Percentiles rank a stretch among this genome's conserved stretches.
Evolutionary conservation across 2,113 vertebrate genomes (phyloP).

Genomic region (Grus americana): DNA sequence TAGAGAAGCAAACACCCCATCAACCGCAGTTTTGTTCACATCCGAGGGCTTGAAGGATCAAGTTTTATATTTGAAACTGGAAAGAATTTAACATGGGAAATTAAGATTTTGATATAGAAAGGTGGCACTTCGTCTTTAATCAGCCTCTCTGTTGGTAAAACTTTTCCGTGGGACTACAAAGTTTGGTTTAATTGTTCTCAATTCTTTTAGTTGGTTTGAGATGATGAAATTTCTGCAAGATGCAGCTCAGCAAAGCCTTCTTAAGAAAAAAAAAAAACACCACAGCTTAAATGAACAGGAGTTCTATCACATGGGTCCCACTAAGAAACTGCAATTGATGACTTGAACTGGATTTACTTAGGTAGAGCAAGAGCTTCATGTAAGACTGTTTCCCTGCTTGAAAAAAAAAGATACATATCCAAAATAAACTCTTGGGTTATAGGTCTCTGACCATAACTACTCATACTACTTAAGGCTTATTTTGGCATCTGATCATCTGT

Average conservation of each 20-base stretch:
- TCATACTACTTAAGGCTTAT: slow-evolving; percentile 6
- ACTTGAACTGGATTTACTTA: neutral
- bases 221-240: neutral
- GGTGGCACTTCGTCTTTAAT: neutral
- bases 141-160: neutral
- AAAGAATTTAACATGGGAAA: neutral
- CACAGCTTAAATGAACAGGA: neutral
- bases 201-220: neutral
- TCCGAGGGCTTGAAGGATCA: neutral
- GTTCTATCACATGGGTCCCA: neutral
- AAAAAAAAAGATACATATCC: neutral
- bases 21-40: neutral
- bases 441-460: neutral
- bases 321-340: neutral
- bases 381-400: neutral
- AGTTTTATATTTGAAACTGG: neutral
- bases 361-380: neutral
- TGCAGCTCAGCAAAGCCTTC: neutral
- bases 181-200: neutral
- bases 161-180: neutral
- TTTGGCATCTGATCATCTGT: slow-evolving; percentile 46
- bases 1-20: neutral
- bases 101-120: neutral
- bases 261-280: neutral
- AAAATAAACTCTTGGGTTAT: slow-evolving; percentile 1